A percentile compares a stretch with the other conserved stretches of the same genome.
Evolutionary conservation across 2,888 invertebrate species (phyloP).

Genomic region (Tetrapedia diversipes): DNA sequence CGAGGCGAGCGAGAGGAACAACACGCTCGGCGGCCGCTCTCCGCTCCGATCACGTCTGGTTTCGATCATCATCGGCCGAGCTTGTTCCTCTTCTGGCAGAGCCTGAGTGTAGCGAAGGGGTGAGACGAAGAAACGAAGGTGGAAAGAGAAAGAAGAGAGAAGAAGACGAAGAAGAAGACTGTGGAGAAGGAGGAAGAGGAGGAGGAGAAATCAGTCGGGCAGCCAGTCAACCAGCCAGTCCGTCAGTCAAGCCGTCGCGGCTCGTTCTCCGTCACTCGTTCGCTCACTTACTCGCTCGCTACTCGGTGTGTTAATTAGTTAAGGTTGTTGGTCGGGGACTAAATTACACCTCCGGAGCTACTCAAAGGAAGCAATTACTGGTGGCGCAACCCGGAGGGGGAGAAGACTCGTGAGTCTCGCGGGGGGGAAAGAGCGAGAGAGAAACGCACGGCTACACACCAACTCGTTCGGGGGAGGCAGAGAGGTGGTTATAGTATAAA

Average conservation of each 20-base stretch:
- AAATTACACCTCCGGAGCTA: conserved; percentile 83
- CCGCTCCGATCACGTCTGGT: conserved; percentile 48
- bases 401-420: conserved; percentile 71
- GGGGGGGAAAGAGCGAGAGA: conserved; percentile 52
- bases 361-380: conserved; percentile 84
- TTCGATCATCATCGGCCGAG: conserved; percentile 66
- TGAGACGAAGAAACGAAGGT: conserved; percentile 10
- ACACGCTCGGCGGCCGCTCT: conserved; percentile 54
- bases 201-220: conserved; percentile 68
- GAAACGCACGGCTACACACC: conserved; percentile 30
- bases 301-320: conserved; percentile 84
- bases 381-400: conserved; percentile 80
- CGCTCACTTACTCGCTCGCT: conserved; percentile 79
- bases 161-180: conserved; percentile 8
- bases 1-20: conserved; percentile 46
- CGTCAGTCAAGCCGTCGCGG: conserved; percentile 72
- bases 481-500: neutral
- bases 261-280: conserved; percentile 77
- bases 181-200: conserved; percentile 27
- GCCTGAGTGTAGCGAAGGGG: neutral
- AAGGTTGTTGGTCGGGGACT: conserved; percentile 84
- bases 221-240: conserved; percentile 71
- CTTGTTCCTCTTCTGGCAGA: neutral
- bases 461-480: conserved; percentile 15
- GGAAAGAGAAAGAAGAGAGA: neutral